These are phyloP conservation scores for Ennomos erosarius DNA, from an alignment of 2,888 invertebrate species.

Conservation along the genomic window DNA sequence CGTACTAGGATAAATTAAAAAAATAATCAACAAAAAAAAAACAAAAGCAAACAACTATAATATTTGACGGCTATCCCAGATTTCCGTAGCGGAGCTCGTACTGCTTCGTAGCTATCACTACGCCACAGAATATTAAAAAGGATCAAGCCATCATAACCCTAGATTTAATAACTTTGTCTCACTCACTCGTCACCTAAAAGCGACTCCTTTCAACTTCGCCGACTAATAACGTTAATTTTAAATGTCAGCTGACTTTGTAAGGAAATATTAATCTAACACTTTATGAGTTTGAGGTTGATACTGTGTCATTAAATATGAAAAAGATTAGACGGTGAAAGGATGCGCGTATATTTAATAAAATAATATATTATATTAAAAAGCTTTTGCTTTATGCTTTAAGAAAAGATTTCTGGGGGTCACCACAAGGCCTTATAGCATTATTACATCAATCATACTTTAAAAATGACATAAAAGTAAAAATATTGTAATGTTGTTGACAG, in stretches of 20 bases:
- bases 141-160: neutral
- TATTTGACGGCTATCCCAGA: neutral
- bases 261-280: conserved; percentile 24
- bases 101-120: neutral
- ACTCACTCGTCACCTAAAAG: conserved; percentile 25
- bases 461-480: no score
- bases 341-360: conserved; percentile 14
- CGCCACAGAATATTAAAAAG: conserved; percentile 6
- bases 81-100: conserved; percentile 17
- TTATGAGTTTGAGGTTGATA: conserved; percentile 17
- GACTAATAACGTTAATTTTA: conserved; percentile 36
- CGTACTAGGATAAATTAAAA: no score
- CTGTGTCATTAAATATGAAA: conserved; percentile 16
- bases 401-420: no score
- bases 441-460: no score
- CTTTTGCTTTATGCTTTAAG: no score
- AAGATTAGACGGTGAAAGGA: conserved; percentile 21
- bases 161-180: conserved; percentile 26
- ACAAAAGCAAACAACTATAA: no score
- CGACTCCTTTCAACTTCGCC: conserved; percentile 14
- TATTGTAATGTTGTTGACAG: no score
- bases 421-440: no score
- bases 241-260: conserved; percentile 33
- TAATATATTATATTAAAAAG: conserved; percentile 1
- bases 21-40: no score